Conservation (phyloP, 2,797 vertebrate genomes). For the Chromis chromis region DNA sequence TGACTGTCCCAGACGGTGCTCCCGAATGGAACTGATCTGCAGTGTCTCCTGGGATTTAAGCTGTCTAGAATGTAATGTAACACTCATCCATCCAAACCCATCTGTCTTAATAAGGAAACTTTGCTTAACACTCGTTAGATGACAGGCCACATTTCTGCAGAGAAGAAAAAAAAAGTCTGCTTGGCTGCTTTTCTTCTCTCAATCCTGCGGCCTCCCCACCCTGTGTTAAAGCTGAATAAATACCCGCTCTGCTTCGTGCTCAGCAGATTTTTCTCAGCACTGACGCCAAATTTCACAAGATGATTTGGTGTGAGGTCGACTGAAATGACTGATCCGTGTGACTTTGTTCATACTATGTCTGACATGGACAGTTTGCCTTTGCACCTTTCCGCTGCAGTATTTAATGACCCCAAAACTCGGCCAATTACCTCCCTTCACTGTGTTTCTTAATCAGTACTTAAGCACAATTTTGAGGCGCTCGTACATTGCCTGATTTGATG, state of each 20-base stretch:
- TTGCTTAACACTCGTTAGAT: conserved; percentile 65
- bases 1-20: conserved; percentile 49
- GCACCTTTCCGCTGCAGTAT: conserved; percentile 18
- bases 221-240: conserved; percentile 83
- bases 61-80: conserved; percentile 72
- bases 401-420: conserved; percentile 33
- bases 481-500: background rate
- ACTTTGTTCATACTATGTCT: conserved; percentile 27
- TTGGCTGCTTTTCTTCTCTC: conserved; percentile 56
- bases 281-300: conserved; percentile 54
- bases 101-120: conserved; percentile 79
- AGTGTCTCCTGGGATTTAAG: conserved; percentile 66
- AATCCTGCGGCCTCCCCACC: conserved; percentile 69
- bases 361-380: conserved; percentile 16
- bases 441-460: background rate
- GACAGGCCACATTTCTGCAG: conserved; percentile 66
- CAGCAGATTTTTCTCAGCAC: conserved; percentile 61
- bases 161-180: conserved; percentile 45
- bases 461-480: background rate
- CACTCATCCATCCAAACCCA: conserved; percentile 61
- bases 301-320: conserved; percentile 41
- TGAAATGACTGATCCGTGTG: conserved; percentile 39
- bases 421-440: conserved; percentile 3
- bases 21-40: conserved; percentile 69
- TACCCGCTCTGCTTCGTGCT: conserved; percentile 57